phyloP scores from a whole-genome alignment of 2,888 invertebrate genomes.

The Pycnomerus fuliginosus region DNA sequence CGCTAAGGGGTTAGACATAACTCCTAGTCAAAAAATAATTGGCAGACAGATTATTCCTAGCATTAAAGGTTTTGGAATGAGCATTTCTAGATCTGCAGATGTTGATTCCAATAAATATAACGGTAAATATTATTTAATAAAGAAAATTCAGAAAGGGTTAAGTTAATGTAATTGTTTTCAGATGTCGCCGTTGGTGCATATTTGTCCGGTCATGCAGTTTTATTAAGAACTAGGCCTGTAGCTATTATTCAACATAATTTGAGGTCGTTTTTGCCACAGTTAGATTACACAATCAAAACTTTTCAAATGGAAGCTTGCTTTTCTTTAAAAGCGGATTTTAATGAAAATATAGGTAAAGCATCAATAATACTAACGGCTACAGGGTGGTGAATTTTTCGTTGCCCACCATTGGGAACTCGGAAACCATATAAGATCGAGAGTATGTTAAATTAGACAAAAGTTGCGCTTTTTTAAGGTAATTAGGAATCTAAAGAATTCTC shows the following conservation, averaged over 20 bases:
- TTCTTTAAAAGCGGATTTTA: conserved; percentile 2
- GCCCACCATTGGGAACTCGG: too few relatives aligned
- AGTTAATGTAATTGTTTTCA: conserved; percentile 42
- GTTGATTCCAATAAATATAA: conserved; percentile 62
- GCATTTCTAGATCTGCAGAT: conserved; percentile 61
- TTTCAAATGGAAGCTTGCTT: conserved; percentile 11
- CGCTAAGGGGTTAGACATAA: conserved; percentile 50
- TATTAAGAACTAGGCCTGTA: conserved; percentile 54
- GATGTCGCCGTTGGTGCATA: conserved; percentile 64
- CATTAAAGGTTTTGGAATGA: conserved; percentile 61
- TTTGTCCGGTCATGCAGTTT: conserved; percentile 57
- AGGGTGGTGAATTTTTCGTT: too few relatives aligned
- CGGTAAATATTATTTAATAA: conserved; percentile 53
- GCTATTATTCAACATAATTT: conserved; percentile 28
- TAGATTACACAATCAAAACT: conserved; percentile 5
- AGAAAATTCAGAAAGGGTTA: neutral
- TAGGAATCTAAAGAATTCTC: too few relatives aligned
- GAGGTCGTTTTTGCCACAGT: conserved; percentile 12
- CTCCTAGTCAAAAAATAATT: conserved; percentile 56
- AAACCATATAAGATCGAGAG: too few relatives aligned
- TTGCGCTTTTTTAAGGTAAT: too few relatives aligned
- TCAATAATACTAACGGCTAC: too few relatives aligned
- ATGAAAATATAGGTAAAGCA: too few relatives aligned
- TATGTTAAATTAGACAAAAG: too few relatives aligned
- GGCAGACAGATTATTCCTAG: conserved; percentile 38